Evolutionary conservation across 1,140 invertebrate genomes (phyloP).

Genomic region (Rhizoglyphus robini): DNA sequence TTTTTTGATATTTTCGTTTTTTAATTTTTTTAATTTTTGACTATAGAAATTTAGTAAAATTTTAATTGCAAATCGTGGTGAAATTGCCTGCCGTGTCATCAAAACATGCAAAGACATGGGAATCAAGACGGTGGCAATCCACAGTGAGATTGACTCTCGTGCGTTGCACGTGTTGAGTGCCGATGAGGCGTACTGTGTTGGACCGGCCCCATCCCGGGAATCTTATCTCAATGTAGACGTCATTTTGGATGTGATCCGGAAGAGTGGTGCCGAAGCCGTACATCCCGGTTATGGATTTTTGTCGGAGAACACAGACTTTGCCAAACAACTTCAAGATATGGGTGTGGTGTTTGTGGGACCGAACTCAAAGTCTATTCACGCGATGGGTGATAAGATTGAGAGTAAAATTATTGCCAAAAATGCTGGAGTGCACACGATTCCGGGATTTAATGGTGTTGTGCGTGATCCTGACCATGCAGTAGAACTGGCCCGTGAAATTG

Average conservation of each 20-base stretch:
- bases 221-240: conserved; percentile 52
- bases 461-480: conserved; percentile 47
- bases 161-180: conserved; percentile 52
- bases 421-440: conserved; percentile 51
- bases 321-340: conserved; percentile 39
- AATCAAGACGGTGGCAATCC: conserved; percentile 57
- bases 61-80: conserved; percentile 56
- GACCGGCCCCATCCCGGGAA: conserved; percentile 47
- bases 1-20: background rate
- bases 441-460: conserved; percentile 41
- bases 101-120: conserved; percentile 47
- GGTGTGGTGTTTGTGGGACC: conserved; percentile 51
- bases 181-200: conserved; percentile 55
- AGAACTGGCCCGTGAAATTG: conserved; percentile 46
- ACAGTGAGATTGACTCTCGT: conserved; percentile 51
- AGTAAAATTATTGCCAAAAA: conserved; percentile 47
- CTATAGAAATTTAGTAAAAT: conserved; percentile 16
- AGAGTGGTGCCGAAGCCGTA: conserved; percentile 47
- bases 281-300: conserved; percentile 59
- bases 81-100: conserved; percentile 58
- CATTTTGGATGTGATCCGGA: conserved; percentile 45
- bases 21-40: background rate
- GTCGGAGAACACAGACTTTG: conserved; percentile 56
- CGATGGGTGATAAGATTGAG: conserved; percentile 61
- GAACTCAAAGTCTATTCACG: conserved; percentile 46